Base-by-base conservation (phyloP, 2,888 invertebrate genomes). In the Rhingia rostrata region DNA sequence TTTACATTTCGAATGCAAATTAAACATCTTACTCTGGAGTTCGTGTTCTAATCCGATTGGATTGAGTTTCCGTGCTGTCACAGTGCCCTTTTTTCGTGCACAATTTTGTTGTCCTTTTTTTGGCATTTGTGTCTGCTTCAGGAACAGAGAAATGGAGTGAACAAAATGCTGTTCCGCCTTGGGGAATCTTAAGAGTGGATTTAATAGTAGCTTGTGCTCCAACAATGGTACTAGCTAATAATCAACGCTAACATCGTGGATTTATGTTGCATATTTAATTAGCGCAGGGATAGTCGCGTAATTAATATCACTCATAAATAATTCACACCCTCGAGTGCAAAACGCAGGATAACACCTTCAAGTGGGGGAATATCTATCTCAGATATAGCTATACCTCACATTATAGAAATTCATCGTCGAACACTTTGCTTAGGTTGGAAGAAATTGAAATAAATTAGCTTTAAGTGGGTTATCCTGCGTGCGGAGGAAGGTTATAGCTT, bases 1-100 rank as follows among this genome's bases (percentile, higher is more conserved):
- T 84, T 84, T 84, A 80, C 84, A 84, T 84, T 84, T 80, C 70
- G 74, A 70, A 84, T 84, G 84, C 84, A 84, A 84, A 84, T 84
- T 84, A 84, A 80, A 80, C 84, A 80, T 84, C 84, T 84, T 80
- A 80, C 69, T 74, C 84, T 74, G 43, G 66, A 84, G 84, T 84
- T 84, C 84, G 84, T 84, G 80, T 83, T 51, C 84, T 84, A 80
- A 84, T 84, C 80, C 84, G 80, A 80, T 80, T 80, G 84, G 80
- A 84, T 84, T 80, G 69, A 75, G 61, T 74, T 80, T 80, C 66
- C 70, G 53, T 70, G 69, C 70, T 84, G 64, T 80, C 64, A 66
- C 63, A 58, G 74, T 80, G 69, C 35, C 75, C 63, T 51, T 69
- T 70, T 60, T 32, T 81, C 58, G 39, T 45, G 72, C 54, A 14